Conservation (phyloP, 23 tunicate species). For the Ciona savignyi region DNA sequence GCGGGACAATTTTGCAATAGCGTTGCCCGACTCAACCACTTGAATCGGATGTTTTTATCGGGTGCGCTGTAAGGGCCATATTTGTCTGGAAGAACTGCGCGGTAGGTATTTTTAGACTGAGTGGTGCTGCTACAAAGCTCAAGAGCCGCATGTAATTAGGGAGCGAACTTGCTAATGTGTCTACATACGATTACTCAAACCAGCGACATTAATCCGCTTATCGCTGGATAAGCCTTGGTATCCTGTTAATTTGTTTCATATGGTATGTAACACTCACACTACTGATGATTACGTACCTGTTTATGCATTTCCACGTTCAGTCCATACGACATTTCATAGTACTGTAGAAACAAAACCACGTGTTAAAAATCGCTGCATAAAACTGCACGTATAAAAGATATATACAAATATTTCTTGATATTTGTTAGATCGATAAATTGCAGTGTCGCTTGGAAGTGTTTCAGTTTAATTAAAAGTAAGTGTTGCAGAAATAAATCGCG, state of each 20-base stretch:
- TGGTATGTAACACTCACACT: no score
- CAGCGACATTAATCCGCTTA: neutral
- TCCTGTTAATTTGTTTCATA: no score
- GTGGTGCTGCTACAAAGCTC: neutral
- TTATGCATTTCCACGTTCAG: conserved; percentile 94
- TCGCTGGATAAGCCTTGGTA: no score
- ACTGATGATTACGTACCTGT: conserved; percentile 34
- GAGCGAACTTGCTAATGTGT: neutral
- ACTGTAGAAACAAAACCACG: no score
- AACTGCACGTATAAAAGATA: no score
- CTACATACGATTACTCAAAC: neutral
- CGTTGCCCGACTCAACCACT: neutral
- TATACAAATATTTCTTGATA: no score
- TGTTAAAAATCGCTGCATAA: no score
- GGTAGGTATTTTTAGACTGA: neutral
- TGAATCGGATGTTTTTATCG: neutral
- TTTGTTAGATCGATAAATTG: no score
- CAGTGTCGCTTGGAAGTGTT: no score
- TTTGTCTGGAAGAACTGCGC: neutral
- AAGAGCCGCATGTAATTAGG: neutral
- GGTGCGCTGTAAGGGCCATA: neutral
- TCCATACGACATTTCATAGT: conserved; percentile 94
- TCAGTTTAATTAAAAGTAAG: no score
- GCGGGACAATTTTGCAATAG: neutral
- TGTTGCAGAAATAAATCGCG: no score